Base-by-base conservation (phyloP, 1,140 invertebrate genomes). In the Drosophila triauraria region DNA sequence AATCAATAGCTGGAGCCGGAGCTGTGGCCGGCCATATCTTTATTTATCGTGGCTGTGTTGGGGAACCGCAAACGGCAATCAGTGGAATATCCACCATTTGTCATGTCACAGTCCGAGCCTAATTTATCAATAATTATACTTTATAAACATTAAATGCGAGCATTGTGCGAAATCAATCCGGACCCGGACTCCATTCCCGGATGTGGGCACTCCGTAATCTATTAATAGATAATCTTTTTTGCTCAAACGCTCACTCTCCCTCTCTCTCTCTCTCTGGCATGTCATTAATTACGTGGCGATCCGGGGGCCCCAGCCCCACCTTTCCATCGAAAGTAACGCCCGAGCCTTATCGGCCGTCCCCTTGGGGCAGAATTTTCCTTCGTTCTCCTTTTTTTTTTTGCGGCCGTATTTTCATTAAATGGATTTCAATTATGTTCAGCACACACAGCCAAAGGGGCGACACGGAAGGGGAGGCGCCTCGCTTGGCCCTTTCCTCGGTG, bases 221-320 rank as follows among this genome's bases (percentile, higher is more conserved):
- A 81, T 80, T 67, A 82, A 90, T 90, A 88, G 84, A 88, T 88
- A 90, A 88, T 84, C 84, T 90, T 90, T 88, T 84, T 84, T 75
- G 65, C 68, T 65, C 79, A 61, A 72, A 83, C 71, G 38, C 15
- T 43, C 12, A 2, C 32, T 12, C 5, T 17, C 20, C 4, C 13
- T 6, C 17, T 5, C 17, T 1, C 43, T 8, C 50, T 35, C 30
- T 35, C 44, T 25, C 15, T 59, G 85, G 74, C 77, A 84, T 69
- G 85, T 75, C 84, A 87, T 87, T 87, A 87, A 87, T 87, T 87
- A 88, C 72, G 65, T 60, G 54, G 43, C 68, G 57, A 62, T 59
- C 51, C 51, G 4, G 51, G 32, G 20, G 8, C 32, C 12, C 4
- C 44, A 15, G 9, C 8, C 32, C 32, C 38, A 40, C 54, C 25